A percentile compares a stretch with the other conserved stretches of the same genome.
Evolutionary conservation across 2,797 vertebrate species (phyloP).

Genomic region (Acipenser ruthenus): DNA sequence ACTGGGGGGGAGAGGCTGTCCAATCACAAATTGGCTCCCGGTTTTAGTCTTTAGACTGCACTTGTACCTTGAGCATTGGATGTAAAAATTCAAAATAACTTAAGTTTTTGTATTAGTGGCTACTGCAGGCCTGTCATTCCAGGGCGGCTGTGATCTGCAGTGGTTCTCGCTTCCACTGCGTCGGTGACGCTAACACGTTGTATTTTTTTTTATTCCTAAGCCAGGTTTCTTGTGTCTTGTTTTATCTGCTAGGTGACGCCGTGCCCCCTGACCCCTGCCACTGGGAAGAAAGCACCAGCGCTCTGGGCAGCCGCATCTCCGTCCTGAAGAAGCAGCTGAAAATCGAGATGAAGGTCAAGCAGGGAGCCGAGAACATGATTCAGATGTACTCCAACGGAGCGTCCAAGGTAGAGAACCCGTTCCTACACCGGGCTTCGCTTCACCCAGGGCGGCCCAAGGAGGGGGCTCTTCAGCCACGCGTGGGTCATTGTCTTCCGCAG

Average conservation of each 20-base stretch:
- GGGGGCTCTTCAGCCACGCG: not conserved
- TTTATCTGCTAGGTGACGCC: slow-evolving; percentile 39
- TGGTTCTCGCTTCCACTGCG: no score
- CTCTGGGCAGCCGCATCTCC: slow-evolving; percentile 56
- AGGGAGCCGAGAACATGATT: slow-evolving; percentile 91
- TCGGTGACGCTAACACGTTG: no score
- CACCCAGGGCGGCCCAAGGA: not conserved
- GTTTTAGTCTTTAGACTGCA: not conserved
- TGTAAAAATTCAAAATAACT: no score
- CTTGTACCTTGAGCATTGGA: no score
- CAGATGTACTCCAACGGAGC: slow-evolving; percentile 70
- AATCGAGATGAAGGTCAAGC: slow-evolving; percentile 87
- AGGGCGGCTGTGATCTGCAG: no score
- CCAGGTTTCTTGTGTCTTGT: not conserved
- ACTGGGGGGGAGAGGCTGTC: not conserved
- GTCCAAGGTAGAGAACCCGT: slow-evolving; percentile 61
- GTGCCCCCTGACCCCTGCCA: slow-evolving; percentile 54
- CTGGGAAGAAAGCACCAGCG: slow-evolving; percentile 61
- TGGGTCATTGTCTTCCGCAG: not conserved
- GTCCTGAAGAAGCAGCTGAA: slow-evolving; percentile 83
- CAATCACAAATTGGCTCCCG: not conserved
- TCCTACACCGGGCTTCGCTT: not conserved
- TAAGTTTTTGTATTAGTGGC: no score
- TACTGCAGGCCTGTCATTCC: no score
- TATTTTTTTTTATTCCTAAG: no score